A percentile compares a stretch with the other conserved stretches of the same genome.
These are phyloP conservation scores for Galendromus occidentalis DNA, from an alignment of 1,140 invertebrate genomes.

Conservation along the genomic window DNA sequence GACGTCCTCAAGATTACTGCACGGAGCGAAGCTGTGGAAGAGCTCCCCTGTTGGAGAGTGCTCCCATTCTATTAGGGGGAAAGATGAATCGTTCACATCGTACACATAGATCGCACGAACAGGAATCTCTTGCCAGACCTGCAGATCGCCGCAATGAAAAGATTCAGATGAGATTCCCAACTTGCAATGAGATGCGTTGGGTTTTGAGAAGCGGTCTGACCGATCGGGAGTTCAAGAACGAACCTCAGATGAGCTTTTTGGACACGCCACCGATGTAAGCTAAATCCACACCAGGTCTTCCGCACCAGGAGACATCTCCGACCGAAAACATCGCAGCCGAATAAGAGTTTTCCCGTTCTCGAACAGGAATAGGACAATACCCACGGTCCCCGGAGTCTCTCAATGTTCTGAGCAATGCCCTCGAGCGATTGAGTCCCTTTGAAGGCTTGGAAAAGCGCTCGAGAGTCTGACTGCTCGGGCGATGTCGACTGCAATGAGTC, in stretches of 20 bases:
- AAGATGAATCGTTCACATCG: not conserved
- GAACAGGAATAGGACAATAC: not conserved
- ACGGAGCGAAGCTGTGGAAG: not conserved
- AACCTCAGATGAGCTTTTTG: not conserved
- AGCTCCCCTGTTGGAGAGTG: not conserved
- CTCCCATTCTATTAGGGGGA: not conserved
- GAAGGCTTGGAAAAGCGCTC: not conserved
- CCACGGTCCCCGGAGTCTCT: not conserved
- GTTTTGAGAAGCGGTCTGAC: too few species aligned
- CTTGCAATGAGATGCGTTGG: too few species aligned
- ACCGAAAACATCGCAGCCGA: not conserved
- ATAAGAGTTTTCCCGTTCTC: not conserved
- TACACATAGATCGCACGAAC: not conserved
- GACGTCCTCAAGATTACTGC: not conserved
- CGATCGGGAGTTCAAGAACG: too few species aligned
- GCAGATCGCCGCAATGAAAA: too few species aligned
- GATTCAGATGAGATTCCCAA: too few species aligned
- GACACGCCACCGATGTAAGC: slow-evolving; percentile 4
- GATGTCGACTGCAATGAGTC: not conserved
- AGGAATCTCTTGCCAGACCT: not conserved
- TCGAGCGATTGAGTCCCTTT: not conserved
- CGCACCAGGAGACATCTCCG: not conserved
- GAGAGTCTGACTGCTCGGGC: not conserved
- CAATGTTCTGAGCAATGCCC: not conserved
- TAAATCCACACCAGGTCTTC: not conserved